Conservation (phyloP, 1,140 invertebrate genomes). For the Drosophila chauvacae region DNA sequence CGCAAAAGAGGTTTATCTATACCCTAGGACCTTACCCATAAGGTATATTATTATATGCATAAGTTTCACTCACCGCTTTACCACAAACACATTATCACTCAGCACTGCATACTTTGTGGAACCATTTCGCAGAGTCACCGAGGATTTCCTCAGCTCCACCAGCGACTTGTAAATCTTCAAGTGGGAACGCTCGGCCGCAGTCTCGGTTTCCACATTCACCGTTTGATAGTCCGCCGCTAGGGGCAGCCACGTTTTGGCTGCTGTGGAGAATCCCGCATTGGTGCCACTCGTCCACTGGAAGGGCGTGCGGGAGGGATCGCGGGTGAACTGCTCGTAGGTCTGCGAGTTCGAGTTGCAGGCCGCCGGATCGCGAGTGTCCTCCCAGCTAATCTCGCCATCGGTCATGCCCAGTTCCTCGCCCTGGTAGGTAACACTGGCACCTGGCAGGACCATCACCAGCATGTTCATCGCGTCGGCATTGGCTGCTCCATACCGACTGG, state of each 20-base stretch:
- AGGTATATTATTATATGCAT: not conserved
- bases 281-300: conserved; percentile 89
- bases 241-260: conserved; percentile 87
- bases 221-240: conserved; percentile 86
- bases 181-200: conserved; percentile 56
- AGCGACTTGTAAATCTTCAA: conserved; percentile 76
- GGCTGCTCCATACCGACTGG: conserved; percentile 86
- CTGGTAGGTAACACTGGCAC: conserved; percentile 90
- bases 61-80: conserved; percentile 64
- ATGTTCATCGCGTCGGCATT: conserved; percentile 89
- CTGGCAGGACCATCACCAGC: conserved; percentile 89
- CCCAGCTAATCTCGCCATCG: conserved; percentile 86
- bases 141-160: conserved; percentile 50
- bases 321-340: conserved; percentile 85
- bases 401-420: conserved; percentile 89
- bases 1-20: not conserved
- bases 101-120: conserved; percentile 69
- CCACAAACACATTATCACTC: conserved; percentile 79
- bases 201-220: conserved; percentile 85
- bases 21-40: not conserved
- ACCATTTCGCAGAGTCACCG: conserved; percentile 80
- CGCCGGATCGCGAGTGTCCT: conserved; percentile 85
- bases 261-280: conserved; percentile 86
- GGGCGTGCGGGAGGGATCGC: conserved; percentile 90
- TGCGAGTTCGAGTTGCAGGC: conserved; percentile 86